Conservation (phyloP, 1,140 invertebrate genomes). For the Lepidostoma basale region DNA sequence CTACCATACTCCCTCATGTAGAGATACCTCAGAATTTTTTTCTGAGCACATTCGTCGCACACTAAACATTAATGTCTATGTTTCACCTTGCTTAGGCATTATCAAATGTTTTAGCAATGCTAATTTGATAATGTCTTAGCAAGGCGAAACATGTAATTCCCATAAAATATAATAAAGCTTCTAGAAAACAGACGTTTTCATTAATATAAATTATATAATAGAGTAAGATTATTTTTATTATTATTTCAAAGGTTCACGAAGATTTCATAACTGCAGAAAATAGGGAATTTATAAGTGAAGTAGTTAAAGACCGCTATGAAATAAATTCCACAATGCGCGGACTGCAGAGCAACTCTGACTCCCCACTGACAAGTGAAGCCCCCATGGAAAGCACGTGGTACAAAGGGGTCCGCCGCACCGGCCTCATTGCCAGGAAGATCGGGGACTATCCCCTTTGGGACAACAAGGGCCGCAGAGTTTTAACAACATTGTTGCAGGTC, state of each 20-base stretch:
- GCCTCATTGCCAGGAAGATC: slow-evolving; percentile 91
- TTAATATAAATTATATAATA: too few relatives aligned
- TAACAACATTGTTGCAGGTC: slow-evolving; percentile 86
- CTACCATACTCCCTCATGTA: too few relatives aligned
- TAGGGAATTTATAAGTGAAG: slow-evolving; percentile 80
- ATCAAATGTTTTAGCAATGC: too few relatives aligned
- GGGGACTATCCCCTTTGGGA: slow-evolving; percentile 92
- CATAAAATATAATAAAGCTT: too few relatives aligned
- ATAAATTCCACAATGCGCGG: slow-evolving; percentile 49
- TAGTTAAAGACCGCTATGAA: slow-evolving; percentile 69
- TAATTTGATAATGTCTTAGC: too few relatives aligned
- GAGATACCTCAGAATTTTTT: too few relatives aligned
- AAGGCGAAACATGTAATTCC: too few relatives aligned
- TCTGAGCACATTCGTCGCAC: too few relatives aligned
- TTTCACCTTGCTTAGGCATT: too few relatives aligned
- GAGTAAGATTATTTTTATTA: too few relatives aligned
- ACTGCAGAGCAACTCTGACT: slow-evolving; percentile 54
- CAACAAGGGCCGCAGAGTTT: slow-evolving; percentile 80
- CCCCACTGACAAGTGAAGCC: slow-evolving; percentile 62
- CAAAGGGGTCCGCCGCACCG: slow-evolving; percentile 77
- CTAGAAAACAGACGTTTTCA: too few relatives aligned
- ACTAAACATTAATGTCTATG: too few relatives aligned
- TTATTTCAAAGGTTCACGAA: slow-evolving; percentile 63
- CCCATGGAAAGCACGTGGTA: slow-evolving; percentile 53
- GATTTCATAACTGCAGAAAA: slow-evolving; percentile 82